These are phyloP conservation scores for Xanthorhoe spadicearia DNA, from an alignment of 2,888 invertebrate species.

Conservation along the genomic window DNA sequence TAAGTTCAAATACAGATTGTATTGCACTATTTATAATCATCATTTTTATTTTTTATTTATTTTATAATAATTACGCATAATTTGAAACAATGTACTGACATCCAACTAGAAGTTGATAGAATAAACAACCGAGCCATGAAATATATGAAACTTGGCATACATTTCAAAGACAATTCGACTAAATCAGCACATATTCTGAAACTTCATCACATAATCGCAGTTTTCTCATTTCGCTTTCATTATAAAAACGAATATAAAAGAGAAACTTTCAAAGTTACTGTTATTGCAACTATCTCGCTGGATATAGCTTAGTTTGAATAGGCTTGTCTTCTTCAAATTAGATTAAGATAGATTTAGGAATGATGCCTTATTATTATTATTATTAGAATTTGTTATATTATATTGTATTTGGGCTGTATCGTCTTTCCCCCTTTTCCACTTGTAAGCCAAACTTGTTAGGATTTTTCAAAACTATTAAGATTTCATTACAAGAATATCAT, in stretches of 20 bases:
- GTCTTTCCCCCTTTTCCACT: too few species aligned
- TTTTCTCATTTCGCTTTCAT: conserved; percentile 43
- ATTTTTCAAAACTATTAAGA: too few species aligned
- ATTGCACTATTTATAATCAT: too few species aligned
- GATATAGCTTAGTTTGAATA: conserved; percentile 26
- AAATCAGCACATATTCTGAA: conserved; percentile 32
- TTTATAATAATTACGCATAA: too few species aligned
- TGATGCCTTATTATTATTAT: too few species aligned
- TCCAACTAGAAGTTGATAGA: not conserved
- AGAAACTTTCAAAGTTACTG: conserved; percentile 40
- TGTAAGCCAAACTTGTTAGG: too few species aligned
- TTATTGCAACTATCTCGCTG: conserved; percentile 40
- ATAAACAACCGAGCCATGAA: not conserved
- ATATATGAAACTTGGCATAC: conserved; percentile 2
- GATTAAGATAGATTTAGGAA: not conserved
- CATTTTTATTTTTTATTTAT: too few species aligned
- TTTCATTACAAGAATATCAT: too few species aligned
- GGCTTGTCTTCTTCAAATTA: conserved; percentile 2
- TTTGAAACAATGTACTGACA: too few species aligned
- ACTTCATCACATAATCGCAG: conserved; percentile 31
- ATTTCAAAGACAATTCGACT: conserved; percentile 18
- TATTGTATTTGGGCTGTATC: too few species aligned
- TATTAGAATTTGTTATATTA: too few species aligned
- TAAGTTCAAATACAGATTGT: too few species aligned
- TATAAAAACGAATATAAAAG: conserved; percentile 41